phyloP scores from a whole-genome alignment of 1,140 invertebrate genomes.

The Bombus confusus region DNA sequence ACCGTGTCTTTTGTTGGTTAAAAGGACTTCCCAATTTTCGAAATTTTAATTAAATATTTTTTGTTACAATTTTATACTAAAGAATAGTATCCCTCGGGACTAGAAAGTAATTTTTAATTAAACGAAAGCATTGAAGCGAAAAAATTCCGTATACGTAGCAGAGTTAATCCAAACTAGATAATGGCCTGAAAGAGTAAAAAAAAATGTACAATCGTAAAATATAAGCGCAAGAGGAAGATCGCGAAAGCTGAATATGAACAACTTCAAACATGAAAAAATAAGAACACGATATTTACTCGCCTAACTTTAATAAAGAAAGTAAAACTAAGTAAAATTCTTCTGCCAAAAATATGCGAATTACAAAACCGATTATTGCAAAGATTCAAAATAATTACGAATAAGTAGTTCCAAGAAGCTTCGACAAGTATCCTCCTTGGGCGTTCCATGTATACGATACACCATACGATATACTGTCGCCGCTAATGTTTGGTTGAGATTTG shows the following conservation, averaged over 20 bases:
- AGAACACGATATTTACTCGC: neutral
- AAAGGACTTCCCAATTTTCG: neutral
- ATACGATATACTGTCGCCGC: conserved; percentile 71
- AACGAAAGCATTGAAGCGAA: neutral
- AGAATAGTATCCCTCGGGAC: neutral
- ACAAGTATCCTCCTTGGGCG: no score
- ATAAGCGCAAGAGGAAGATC: neutral
- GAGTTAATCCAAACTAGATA: neutral
- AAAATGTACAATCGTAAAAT: neutral
- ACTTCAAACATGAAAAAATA: neutral
- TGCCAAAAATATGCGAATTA: neutral
- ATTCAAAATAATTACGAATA: neutral
- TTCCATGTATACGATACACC: conserved; percentile 35
- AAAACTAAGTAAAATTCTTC: neutral
- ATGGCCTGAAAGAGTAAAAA: neutral
- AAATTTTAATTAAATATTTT: neutral
- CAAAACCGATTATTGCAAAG: neutral
- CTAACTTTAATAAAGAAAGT: neutral
- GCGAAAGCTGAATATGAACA: neutral
- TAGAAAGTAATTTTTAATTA: conserved; percentile 1
- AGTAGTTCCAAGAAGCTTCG: no score
- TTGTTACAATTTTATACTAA: neutral
- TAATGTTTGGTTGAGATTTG: conserved; percentile 80
- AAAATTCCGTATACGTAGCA: neutral
- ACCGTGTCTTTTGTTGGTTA: neutral